These are phyloP conservation scores for Notothenia rossii DNA, from an alignment of 2,113 vertebrate species.

Conservation along the genomic window DNA sequence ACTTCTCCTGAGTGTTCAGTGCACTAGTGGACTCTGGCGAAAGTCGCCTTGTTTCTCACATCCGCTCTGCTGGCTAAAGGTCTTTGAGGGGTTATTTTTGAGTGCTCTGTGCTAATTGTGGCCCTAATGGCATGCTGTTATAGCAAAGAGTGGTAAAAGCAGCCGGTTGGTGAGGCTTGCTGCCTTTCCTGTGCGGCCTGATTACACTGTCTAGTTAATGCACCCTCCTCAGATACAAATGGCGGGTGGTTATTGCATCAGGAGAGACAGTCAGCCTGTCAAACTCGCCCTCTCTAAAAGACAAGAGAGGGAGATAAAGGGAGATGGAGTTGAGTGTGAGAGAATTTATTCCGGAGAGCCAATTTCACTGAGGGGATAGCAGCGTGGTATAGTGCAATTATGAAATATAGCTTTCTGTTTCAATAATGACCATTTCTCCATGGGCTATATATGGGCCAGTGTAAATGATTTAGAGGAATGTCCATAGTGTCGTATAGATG, in stretches of 20 bases:
- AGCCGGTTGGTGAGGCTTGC: slow-evolving; percentile 58
- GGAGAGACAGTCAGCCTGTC: slow-evolving; percentile 76
- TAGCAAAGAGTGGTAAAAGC: slow-evolving; percentile 73
- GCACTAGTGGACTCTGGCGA: slow-evolving; percentile 47
- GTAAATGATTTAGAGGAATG: slow-evolving; percentile 66
- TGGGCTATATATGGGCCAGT: slow-evolving; percentile 64
- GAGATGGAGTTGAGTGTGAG: slow-evolving; percentile 66
- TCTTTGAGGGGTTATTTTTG: slow-evolving; percentile 57
- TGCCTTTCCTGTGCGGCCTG: slow-evolving; percentile 68
- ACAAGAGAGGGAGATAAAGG: slow-evolving; percentile 71
- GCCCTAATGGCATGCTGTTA: slow-evolving; percentile 75
- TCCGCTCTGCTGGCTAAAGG: slow-evolving; percentile 47
- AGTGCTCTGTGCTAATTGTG: slow-evolving; percentile 75
- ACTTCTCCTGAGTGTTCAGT: slow-evolving; percentile 34
- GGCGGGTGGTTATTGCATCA: slow-evolving; percentile 81
- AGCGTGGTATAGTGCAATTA: slow-evolving; percentile 72
- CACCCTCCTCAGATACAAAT: slow-evolving; percentile 79
- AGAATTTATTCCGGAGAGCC: slow-evolving; percentile 74
- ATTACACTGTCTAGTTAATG: slow-evolving; percentile 82
- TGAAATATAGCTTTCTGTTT: slow-evolving; percentile 78
- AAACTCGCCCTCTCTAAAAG: slow-evolving; percentile 72
- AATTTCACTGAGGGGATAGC: slow-evolving; percentile 74
- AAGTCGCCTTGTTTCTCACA: slow-evolving; percentile 40
- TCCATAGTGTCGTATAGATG: slow-evolving; percentile 55
- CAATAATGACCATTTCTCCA: slow-evolving; percentile 71